Base-by-base conservation (phyloP, 2,113 vertebrate genomes). In the Cygnus atratus region DNA sequence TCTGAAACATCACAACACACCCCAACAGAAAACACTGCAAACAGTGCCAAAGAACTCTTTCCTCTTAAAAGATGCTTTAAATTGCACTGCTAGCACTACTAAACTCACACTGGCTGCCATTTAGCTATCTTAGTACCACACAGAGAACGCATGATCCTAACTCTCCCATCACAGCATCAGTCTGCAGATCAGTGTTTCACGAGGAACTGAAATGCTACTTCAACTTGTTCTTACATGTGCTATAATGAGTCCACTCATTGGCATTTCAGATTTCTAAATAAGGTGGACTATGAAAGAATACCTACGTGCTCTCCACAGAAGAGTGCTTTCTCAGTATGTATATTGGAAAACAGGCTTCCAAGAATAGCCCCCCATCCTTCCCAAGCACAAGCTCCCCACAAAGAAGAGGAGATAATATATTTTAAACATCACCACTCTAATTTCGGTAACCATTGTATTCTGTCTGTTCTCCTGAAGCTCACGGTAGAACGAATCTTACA, bases 161-260 rank as follows among this genome's bases (percentile, higher is more conserved):
- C 10, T 68, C 46, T 81, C 67, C 41, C 59, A 22, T 43, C 74
- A 65, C 33, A 9, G 16, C 35, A 73, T 44, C 48, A 3, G 3
- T 37, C 50, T 66, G 44, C n/a, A 55, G 55, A n/a, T 80, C 50
- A 77, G 28, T 22, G 54, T 74, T 80, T 62, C 59, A 66, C 24
- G 46, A 59, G 37, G n/a, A 31, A 26, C 0, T 3, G 54, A 84
- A 83, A 74, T 7, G 16, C 2, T 4, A 39, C 37, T 1, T 1
- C 46, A 78, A 0, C 5, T 41, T 74, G 20, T 17, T 95, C 70
- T 43, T 57, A 5, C 9, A n/a, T 76, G 52, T 67, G 31, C 65
- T 58, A 6, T 17, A 48, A 79, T 88, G 78, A 73, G 35, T 71
- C 41, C n/a, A n/a, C 16, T 41, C 0, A 0, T 10, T 29, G 29